Base-by-base conservation (phyloP, 2,113 vertebrate species). In the Pithys albifrons region DNA sequence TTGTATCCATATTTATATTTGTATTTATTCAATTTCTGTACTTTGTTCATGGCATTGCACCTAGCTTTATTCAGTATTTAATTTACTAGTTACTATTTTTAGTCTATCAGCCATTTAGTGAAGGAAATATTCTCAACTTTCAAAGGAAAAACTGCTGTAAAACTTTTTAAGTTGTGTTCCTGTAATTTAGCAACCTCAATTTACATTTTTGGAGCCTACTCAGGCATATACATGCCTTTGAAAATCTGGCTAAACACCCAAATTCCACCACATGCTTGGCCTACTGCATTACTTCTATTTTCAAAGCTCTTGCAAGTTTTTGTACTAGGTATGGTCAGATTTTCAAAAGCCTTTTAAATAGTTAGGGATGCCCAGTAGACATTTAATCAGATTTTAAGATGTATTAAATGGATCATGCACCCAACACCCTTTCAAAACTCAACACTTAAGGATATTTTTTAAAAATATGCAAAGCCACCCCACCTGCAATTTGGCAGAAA, bases 151-250 rank as follows among this genome's bases (percentile, higher is more conserved):
- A 31, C 27, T 74, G 20, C 23, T 81, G 14, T 73, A 69, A 82
- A 48, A 2, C 5, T 82, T 59, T 33, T 73, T 14, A 74, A 70
- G 31, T 55, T 9, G 19, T 76, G 22, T 48, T 76, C 77, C 35
- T 88, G 31, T 77, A 61, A 70, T 48, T 74, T 65, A 82, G 7
- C 23, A 78, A 29, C 8, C 12, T 81, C 25, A 27, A 33, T 59
- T 31, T 65, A 51, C 7, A 45, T 83, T 67, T 83, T 64, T 39
- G 45, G n/a, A 79, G 37, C 41, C 66, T 52, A 61, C 4, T 9
- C 8, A 73, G 54, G 19, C 31, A 49, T 14, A 49, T 0, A 0
- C 4, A 49, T 29, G 11, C 8, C n/a, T 78, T 57, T 52, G 39
- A 66, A 83, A 72, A 78, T 70, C 14, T 31, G 22, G 4, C 10